Evolutionary conservation across 2,797 vertebrate species (phyloP).

Genomic region (Spheniscus humboldti): DNA sequence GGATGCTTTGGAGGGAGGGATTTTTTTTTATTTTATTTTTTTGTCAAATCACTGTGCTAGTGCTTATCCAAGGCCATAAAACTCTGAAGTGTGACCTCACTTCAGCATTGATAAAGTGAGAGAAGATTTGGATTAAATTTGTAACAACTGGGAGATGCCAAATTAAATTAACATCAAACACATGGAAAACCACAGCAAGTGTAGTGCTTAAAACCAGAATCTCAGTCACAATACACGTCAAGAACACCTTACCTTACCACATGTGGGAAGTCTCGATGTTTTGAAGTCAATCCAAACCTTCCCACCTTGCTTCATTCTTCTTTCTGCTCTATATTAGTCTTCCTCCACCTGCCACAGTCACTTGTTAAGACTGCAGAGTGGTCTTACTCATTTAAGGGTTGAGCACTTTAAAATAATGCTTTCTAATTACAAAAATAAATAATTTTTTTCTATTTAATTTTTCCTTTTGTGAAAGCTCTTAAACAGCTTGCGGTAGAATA

Average conservation of each 20-base stretch:
- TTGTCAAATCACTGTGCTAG: neutral
- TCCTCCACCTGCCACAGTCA: neutral
- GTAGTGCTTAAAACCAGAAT: slow-evolving; percentile 15
- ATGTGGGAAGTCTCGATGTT: neutral
- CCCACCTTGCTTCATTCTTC: neutral
- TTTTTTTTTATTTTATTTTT: neutral
- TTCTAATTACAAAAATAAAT: neutral
- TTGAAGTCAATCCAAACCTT: neutral
- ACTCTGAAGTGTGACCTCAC: neutral
- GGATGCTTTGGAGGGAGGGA: neutral
- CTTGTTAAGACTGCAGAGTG: neutral
- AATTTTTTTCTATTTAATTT: neutral
- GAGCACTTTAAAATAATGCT: neutral
- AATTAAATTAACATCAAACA: neutral
- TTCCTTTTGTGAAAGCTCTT: neutral
- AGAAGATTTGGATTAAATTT: neutral
- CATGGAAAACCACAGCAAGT: neutral
- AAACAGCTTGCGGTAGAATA: neutral
- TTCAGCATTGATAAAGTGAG: neutral
- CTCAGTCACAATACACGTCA: neutral
- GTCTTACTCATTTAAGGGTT: neutral
- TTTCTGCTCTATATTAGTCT: neutral
- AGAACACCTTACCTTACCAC: neutral
- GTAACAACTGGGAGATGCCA: neutral
- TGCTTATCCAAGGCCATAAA: neutral